Evolutionary conservation across 2,888 invertebrate genomes (phyloP), one percentile per base, ranked within the genome.

Genomic region (Sylvicola cinctus): DNA sequence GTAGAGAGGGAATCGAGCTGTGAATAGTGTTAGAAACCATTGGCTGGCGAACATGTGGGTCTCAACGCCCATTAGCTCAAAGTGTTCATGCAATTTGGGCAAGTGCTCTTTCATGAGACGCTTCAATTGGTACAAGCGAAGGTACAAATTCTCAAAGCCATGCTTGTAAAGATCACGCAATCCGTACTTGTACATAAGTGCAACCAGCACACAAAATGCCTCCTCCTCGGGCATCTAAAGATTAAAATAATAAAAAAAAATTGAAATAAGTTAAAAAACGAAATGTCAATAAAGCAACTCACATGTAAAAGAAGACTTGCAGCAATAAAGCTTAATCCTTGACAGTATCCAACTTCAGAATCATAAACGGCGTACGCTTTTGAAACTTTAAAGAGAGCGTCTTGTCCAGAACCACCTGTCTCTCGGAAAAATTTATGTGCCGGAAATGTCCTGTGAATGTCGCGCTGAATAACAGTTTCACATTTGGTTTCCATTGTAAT

Each of bases 1-100:
- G 49, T 81, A 87, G 27, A 99, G 65, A 0, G 98, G 98, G 60
- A 99, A 99, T 49, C 96, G 78, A 23, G 98, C 96, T 2, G 98
- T 98, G 63, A 91, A 99, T n/a, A 98, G 67, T 0, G 98, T 98
- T 35, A 99, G 73, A 65, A 99, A 96, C 98, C 98, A 98, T 61
- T 98, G 98, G 4, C 90, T 91, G 15, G 96, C 96, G 55, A 88
- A 98, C 95, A 95, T 96, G 62, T 98, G 96, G 17, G 88, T 81
- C 59, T 98, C 96, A 32, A 98, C 77, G 33, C 77, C 76, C 38
- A 66, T 76, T 70, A 60, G 76, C 45, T 66, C 68, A 58, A 87
- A 85, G 52, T 88, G 87, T 38, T 74, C 74, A 49, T 77, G 75
- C 36, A 88, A 56, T 39, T 83, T 78, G 2, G 74, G 73, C 41